These are phyloP conservation scores for Acanthococcus lagerstroemiae DNA, from an alignment of 2,888 invertebrate species.

Conservation along the genomic window DNA sequence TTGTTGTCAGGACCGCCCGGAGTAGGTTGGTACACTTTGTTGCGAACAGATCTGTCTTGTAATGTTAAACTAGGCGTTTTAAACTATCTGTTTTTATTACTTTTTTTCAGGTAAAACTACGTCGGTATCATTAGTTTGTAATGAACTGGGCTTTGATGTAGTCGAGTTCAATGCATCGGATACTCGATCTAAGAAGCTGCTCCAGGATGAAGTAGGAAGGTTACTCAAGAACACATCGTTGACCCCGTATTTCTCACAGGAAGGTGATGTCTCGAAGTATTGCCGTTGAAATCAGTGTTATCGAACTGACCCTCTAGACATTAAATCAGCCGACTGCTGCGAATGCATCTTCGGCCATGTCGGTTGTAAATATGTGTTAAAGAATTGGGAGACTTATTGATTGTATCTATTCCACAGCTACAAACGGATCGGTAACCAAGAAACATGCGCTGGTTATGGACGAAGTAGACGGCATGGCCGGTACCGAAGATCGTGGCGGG, in stretches of 20 bases:
- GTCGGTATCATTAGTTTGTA: slow-evolving; percentile 75
- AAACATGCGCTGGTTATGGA: slow-evolving; percentile 98
- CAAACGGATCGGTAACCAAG: slow-evolving; percentile 44
- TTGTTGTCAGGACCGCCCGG: slow-evolving; percentile 94
- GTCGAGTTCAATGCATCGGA: slow-evolving; percentile 98
- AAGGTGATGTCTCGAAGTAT: no score
- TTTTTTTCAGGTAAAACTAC: slow-evolving; percentile 64
- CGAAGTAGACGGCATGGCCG: slow-evolving; percentile 99
- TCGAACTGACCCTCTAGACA: not conserved
- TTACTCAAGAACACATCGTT: slow-evolving; percentile 66
- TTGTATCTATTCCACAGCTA: not conserved
- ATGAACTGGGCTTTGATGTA: slow-evolving; percentile 76
- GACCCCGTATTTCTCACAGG: slow-evolving; percentile 46
- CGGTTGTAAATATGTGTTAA: not conserved
- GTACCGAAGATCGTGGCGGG: slow-evolving; percentile 96
- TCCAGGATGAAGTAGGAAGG: slow-evolving; percentile 74
- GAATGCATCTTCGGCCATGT: not conserved
- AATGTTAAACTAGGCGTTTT: not conserved
- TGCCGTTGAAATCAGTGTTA: not conserved
- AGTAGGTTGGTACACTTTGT: slow-evolving; percentile 56
- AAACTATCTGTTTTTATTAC: slow-evolving; percentile 7
- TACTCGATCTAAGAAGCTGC: slow-evolving; percentile 76
- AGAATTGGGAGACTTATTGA: not conserved
- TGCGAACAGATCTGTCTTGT: not conserved
- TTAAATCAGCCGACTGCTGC: not conserved